Base-by-base conservation (phyloP, 2,113 vertebrate species). In the Phocoena phocoena region DNA sequence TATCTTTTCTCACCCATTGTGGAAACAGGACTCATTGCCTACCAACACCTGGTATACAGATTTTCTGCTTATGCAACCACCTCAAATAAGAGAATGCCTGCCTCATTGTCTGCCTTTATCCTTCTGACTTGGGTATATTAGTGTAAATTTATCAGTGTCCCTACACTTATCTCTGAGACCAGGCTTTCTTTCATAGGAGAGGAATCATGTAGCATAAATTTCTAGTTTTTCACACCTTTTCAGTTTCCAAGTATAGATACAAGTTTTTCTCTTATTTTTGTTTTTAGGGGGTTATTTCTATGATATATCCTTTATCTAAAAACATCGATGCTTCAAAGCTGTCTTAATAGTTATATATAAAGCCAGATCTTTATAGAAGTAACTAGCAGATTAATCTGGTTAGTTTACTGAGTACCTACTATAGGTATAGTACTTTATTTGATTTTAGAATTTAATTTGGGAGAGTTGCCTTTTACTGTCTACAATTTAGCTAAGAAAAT, bases 401-500 rank as follows among this genome's bases (percentile, higher is more conserved):
- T 71, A 33, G 3, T 58, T 60, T 90, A n/a, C 28, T 90, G 71
- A 71, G 15, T 82, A 88, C 12, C 67, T 82, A 63, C 21, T 92
- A 26, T 65, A 33, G 28, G 71, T 28, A 44, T 36, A 60, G 63
- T 60, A 62, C 38, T 93, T 76, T 33, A 13, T 65, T 89, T 89
- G 26, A 65, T 13, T 23, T 58, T 95, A 87, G 38, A 68, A 58
- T 73, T 55, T 44, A 94, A 83, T 58, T 67, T 67, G 33, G 17
- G 33, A 91, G 18, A 85, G 20, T 90, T 94, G 14, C 36, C 8
- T 53, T 83, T 92, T 94, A 58, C 14, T 55, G 50, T 76, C 50
- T 84, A 67, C 17, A n/a, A 33, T 60, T 94, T 91, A 77, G 60
- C 21, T 62, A 74, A 91, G 31, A 95, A 93, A 81, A 86, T 36